These are phyloP conservation scores for Oscheius sp. DNA, from an alignment of 2,888 invertebrate genomes.

Conservation along the genomic window DNA sequence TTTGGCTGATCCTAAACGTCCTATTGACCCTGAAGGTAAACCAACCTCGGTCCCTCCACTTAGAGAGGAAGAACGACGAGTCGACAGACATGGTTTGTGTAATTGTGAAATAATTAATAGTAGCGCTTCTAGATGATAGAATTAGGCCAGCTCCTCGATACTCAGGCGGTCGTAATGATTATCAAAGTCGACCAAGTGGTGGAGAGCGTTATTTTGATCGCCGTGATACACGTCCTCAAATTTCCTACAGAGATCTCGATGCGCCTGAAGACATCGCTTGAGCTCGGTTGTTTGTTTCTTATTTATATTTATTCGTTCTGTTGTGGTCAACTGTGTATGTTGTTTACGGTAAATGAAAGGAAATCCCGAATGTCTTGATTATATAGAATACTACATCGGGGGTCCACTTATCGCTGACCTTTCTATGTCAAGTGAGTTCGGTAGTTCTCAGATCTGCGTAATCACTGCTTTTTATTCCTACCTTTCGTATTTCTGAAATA, in stretches of 20 bases:
- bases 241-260: slow-evolving; percentile 91
- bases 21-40: slow-evolving; percentile 83
- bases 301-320: background rate
- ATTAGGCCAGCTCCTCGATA: slow-evolving; percentile 29
- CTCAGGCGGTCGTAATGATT: slow-evolving; percentile 39
- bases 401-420: too few species aligned
- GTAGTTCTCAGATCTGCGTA: too few species aligned
- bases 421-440: too few species aligned
- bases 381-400: too few species aligned
- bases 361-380: background rate
- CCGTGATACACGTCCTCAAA: slow-evolving; percentile 80
- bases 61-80: slow-evolving; percentile 38
- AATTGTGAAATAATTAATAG: background rate
- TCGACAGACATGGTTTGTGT: slow-evolving; percentile 28
- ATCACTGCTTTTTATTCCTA: too few species aligned
- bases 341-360: background rate
- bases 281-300: background rate
- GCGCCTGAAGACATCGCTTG: slow-evolving; percentile 81
- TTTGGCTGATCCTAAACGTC: slow-evolving; percentile 89
- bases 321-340: too few species aligned
- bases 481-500: too few species aligned
- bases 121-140: slow-evolving; percentile 34
- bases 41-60: background rate
- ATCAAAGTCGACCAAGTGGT: slow-evolving; percentile 60
- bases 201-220: slow-evolving; percentile 55